Evolutionary conservation across 1,140 invertebrate genomes (phyloP).

Genomic region (Branchinecta lynchi): DNA sequence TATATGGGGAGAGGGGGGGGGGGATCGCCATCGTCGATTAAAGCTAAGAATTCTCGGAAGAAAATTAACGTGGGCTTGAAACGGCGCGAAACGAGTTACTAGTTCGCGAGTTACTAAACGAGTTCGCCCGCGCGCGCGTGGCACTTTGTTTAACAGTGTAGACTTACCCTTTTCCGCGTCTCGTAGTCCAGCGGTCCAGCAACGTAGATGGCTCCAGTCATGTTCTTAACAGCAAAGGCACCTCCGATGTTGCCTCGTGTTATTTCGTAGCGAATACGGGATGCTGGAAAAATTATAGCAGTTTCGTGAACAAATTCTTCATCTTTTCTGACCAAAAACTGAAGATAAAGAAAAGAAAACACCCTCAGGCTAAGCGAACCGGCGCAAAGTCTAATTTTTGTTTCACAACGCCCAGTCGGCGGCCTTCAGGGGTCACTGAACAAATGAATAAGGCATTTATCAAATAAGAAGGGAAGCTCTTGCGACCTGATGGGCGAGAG

Average conservation of each 20-base stretch:
- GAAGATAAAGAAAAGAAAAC: too few species aligned
- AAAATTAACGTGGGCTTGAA: neutral
- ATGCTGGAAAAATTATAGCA: conserved; percentile 55
- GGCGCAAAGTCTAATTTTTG: too few species aligned
- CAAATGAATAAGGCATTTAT: too few species aligned
- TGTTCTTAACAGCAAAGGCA: conserved; percentile 91
- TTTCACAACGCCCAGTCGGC: too few species aligned
- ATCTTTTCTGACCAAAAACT: too few species aligned
- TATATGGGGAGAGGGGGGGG: too few species aligned
- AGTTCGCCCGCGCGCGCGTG: neutral
- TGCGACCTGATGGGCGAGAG: too few species aligned
- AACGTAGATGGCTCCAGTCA: conserved; percentile 92
- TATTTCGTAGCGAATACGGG: conserved; percentile 96
- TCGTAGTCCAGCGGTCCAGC: conserved; percentile 85
- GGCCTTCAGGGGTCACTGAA: too few species aligned
- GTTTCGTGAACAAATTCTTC: too few species aligned
- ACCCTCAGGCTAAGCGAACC: too few species aligned
- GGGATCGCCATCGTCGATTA: neutral
- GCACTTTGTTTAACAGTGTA: neutral
- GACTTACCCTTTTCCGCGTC: conserved; percentile 66
- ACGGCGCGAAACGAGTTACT: neutral
- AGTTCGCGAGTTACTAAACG: neutral
- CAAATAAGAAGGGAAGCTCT: too few species aligned
- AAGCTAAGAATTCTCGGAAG: too few species aligned
- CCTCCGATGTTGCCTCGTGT: conserved; percentile 95